Percentiles rank a stretch among this genome's conserved stretches.
Evolutionary conservation across 2,797 vertebrate genomes (phyloP).

Genomic region (Pelochelys cantorii): DNA sequence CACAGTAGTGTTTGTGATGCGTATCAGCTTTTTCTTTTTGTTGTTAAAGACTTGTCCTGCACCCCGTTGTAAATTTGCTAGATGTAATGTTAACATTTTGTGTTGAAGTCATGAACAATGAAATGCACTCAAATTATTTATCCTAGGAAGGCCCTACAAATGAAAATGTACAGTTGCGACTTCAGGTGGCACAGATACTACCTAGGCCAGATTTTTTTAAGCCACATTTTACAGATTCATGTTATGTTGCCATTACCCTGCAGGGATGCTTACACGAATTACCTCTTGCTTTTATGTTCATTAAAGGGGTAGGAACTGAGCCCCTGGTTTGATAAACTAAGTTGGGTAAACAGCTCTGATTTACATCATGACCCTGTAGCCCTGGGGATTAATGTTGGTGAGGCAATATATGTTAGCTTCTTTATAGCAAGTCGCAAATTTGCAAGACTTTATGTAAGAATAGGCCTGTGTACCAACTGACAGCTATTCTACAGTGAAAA

Average conservation of each 20-base stretch:
- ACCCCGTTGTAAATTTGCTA: neutral
- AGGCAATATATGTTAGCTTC: conserved; percentile 14
- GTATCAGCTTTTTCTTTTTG: neutral
- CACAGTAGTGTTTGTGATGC: neutral
- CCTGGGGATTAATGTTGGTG: neutral
- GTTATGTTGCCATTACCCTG: neutral
- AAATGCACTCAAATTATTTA: neutral
- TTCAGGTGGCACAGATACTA: neutral
- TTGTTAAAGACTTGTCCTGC: neutral
- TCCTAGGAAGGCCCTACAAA: neutral
- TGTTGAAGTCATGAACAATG: neutral
- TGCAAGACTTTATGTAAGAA: conserved; percentile 2
- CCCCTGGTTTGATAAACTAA: neutral
- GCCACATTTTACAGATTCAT: neutral
- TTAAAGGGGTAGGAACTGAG: neutral
- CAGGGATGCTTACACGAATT: neutral
- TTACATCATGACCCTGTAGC: neutral
- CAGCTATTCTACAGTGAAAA: neutral
- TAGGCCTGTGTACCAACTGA: neutral
- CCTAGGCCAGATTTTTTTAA: neutral
- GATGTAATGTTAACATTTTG: neutral
- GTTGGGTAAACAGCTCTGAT: neutral
- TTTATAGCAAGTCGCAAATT: neutral
- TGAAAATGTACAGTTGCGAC: neutral
- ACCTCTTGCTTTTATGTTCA: neutral